Base-by-base conservation (phyloP, 1,140 invertebrate genomes). In the Platyscapa corneri region DNA sequence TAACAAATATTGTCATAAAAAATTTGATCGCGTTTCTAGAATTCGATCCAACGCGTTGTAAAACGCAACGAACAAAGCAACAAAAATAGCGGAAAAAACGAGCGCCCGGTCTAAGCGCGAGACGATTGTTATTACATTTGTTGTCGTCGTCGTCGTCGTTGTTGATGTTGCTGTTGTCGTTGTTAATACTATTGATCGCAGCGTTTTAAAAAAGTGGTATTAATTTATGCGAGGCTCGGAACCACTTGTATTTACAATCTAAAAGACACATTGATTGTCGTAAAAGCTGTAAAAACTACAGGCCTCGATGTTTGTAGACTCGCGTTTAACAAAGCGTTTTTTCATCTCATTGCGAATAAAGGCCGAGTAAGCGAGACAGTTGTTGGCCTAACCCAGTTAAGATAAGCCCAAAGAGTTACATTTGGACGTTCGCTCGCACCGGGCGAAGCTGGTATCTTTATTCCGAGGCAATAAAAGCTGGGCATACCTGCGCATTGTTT, bases 1-100 rank as follows among this genome's bases (percentile, higher is more conserved):
- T 67, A 30, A 64, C 64, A 81, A 81, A 81, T 70, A 81, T 81
- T 81, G 39, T 42, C 64, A 10, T 64, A 81, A 67, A 39, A 39
- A 70, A 64, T 67, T 81, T 42, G n/a, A 67, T 81, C 39, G 60
- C 1, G 27, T 67, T 49, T 37, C 76, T 30, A 39, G 34, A 10
- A 42, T 42, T 70, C 32, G 18, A 16, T 53, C 16, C 5, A 37
- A 70, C 67, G 32, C 37, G 67, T 30, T n/a, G 42, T 42, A 42
- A n/a, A 42, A 74, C 23, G 37, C n/a, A 42, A 74, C 10, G 37
- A 42, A 32, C 8, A 42, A 42, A n/a, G 23, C 70, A 42, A 80
- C n/a, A 80, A 46, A 42, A 67, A 80, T 18, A 65, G 46, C 0
- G 60, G 27, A 67, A 67, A 20, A 65, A 34, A 80, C 6, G 12